Base-by-base conservation (phyloP, 2,797 vertebrate genomes). In the Siniperca scherzeri region DNA sequence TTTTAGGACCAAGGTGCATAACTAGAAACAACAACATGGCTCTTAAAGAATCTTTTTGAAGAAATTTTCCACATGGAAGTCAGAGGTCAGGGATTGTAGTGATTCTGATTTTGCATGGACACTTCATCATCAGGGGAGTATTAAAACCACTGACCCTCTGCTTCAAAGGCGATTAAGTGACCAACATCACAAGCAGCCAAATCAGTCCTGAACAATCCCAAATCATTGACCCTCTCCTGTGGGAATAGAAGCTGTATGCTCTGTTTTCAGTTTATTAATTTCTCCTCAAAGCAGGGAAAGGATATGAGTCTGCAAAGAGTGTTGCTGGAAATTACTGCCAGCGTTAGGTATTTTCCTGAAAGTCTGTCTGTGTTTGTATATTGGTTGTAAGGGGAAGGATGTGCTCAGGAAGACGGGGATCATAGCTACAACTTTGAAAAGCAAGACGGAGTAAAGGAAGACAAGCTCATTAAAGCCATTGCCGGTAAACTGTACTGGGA, bases 151-250 rank as follows among this genome's bases (percentile, higher is more conserved):
- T 40, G 4, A 36, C 25, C 9, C 3, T 30, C 5, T 6, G 0
- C 0, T 53, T 42, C 21, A 60, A 72, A 67, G 33, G 48, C 48
- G 2, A 4, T 46, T 1, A 25, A 42, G 6, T 10, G 3, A 44
- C 4, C 30, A 14, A 36, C 53, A 22, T 21, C 25, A 62, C 36
- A 59, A 57, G 69, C 21, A 44, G 72, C 4, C 25, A 60, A 56
- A 57, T 14, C 12, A 4, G 1, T 8, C 4, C 4, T 16, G 1
- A 74, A 86, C 84, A 85, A 83, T 86, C 17, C 38, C 25, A 4
- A 89, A 46, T 78, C n/a, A 56, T 77, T 70, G 14, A 52, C 3
- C 3, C 4, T 3, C 2, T 2, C 9, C 3, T 50, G 61, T 25
- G 44, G 46, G 42, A 74, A 36, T 2, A 3, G 8, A 30, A 5